A percentile compares a stretch with the other conserved stretches of the same genome.
These are phyloP conservation scores for Megalopta genalis DNA, from an alignment of 1,140 invertebrate genomes.

Conservation along the genomic window DNA sequence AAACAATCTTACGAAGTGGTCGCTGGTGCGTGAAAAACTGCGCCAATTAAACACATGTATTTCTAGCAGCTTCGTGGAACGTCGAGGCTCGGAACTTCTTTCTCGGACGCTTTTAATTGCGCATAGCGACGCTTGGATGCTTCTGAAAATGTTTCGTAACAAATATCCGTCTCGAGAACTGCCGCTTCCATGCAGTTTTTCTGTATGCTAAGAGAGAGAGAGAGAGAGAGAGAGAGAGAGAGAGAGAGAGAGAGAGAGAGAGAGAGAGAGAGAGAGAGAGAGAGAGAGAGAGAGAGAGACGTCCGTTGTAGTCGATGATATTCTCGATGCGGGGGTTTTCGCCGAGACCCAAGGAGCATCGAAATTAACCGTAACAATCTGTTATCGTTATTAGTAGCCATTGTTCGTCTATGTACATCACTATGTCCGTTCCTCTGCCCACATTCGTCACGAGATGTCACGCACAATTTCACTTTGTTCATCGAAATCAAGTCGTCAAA, in stretches of 20 bases:
- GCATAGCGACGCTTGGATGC: conserved; percentile 33
- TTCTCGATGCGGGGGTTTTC: conserved; percentile 59
- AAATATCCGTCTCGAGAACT: background rate
- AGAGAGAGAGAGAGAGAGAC: conserved; percentile 39
- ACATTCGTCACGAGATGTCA: background rate
- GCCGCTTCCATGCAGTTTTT: conserved; percentile 9
- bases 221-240: too few species aligned
- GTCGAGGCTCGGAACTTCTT: too few species aligned
- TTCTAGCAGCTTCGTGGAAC: too few species aligned
- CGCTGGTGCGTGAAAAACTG: background rate
- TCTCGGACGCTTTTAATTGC: background rate
- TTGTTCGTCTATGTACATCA: conserved; percentile 61
- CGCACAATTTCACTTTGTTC: too few species aligned
- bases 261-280: conserved; percentile 29
- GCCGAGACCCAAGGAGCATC: conserved; percentile 57
- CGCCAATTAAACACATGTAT: background rate
- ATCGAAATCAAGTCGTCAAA: too few species aligned
- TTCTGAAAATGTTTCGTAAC: conserved; percentile 18
- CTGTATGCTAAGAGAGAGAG: background rate
- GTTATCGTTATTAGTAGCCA: conserved; percentile 67
- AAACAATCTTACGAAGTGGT: background rate
- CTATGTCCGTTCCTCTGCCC: conserved; percentile 18
- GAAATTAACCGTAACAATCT: conserved; percentile 51
- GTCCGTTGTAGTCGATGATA: conserved; percentile 57
- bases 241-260: conserved; percentile 4